phyloP scores from a whole-genome alignment of 2,888 invertebrate genomes.

The Oligia fasciuncula region DNA sequence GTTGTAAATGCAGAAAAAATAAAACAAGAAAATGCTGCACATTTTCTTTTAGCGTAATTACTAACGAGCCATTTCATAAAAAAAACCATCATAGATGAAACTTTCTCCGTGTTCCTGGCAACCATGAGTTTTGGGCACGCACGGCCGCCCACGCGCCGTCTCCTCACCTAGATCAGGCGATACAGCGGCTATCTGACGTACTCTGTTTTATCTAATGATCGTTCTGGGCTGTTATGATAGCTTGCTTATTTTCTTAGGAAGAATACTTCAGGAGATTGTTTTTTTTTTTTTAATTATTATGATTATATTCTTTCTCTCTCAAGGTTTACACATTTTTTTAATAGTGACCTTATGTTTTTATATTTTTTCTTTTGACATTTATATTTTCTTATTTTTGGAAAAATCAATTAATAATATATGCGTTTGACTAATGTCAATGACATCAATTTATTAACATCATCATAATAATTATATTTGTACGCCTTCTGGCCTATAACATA shows the following conservation, averaged over 20 bases:
- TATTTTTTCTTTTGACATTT: no score
- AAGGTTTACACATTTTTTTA: no score
- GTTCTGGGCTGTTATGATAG: conserved; percentile 45
- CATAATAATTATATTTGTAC: no score
- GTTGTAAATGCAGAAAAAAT: not conserved
- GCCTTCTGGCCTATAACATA: no score
- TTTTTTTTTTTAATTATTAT: no score
- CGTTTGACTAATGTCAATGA: no score
- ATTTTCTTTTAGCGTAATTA: not conserved
- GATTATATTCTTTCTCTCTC: no score
- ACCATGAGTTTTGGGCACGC: conserved; percentile 58
- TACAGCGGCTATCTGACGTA: conserved; percentile 53
- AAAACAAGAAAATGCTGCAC: not conserved
- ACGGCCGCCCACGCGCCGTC: conserved; percentile 54
- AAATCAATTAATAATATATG: no score
- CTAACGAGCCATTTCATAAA: conserved; percentile 6
- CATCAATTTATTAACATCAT: no score
- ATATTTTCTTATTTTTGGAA: no score
- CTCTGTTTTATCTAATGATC: conserved; percentile 54
- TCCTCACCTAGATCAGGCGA: conserved; percentile 50
- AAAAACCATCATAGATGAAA: not conserved
- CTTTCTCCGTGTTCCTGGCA: conserved; percentile 36
- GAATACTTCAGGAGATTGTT: not conserved
- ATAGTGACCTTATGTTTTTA: no score
- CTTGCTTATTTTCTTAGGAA: conserved; percentile 10